Base-by-base conservation (phyloP, 1,140 invertebrate species). In the Drosophila kikkawai region DNA sequence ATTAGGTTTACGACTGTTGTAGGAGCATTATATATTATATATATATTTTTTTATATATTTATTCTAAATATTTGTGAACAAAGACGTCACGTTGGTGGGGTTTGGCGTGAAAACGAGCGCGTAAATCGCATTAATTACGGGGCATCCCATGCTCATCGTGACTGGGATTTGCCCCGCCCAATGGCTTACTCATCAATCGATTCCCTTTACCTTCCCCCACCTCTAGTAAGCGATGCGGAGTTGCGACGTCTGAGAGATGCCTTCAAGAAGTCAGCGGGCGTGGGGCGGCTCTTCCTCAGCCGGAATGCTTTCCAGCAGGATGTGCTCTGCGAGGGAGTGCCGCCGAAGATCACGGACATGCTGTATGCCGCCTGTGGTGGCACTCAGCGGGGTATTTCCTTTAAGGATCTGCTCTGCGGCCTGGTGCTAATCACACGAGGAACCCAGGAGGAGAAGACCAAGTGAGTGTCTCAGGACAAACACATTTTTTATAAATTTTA, bases 391-490 rank as follows among this genome's bases (percentile, higher is more conserved):
- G 97, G 97, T n/a, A 96, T 98, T 64, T 94, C 94, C 17, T 96
- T 97, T 70, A 96, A 96, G 90, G 97, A 98, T 78, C 93, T 98
- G 12, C 93, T 98, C 13, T 97, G 96, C 93, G 97, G 96, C 3
- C 93, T 98, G 45, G 97, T 98, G 41, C 94, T 98, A 1, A 94
- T 98, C 8, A 97, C 97, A 5, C 95, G 96, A 81, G 97, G 97
- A 55, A 96, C 94, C 17, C 94, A 95, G 76, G 97, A 97, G 79
- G 97, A 98, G 91, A 97, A 97, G 94, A 96, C 97, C 55, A 96
- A 96, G 97, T 98, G 96, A 96, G 97, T 97, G 93, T 22, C 26
- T 15, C 6, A 15, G 3, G 13, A 37, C 1, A 17, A 0, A 34
- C 1, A 7, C 36, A 9, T n/a, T 9, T n/a, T n/a, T n/a, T 12